Percentiles rank a stretch among this genome's conserved stretches.
Evolutionary conservation across 1,140 invertebrate species (phyloP).

Genomic region (Chironomus tepperi): DNA sequence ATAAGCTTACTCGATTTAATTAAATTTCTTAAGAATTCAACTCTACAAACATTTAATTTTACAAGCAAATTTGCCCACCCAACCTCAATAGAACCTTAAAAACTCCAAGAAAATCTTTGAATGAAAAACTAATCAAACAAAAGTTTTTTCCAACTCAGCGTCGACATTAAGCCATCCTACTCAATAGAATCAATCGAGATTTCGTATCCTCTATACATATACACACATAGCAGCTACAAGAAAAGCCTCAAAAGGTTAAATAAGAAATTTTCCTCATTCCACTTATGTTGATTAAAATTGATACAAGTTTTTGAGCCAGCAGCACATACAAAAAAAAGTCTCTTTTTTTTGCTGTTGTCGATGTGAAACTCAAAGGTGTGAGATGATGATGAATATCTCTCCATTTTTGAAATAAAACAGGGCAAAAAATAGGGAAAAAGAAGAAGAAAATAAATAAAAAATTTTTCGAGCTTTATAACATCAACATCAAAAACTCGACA

Average conservation of each 20-base stretch:
- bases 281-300: neutral
- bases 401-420: constrained; percentile 2
- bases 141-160: neutral
- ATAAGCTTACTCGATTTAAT: no score
- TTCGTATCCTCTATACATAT: neutral
- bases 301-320: neutral
- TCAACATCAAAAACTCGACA: neutral
- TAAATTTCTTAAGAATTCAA: no score
- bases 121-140: neutral
- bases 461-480: neutral
- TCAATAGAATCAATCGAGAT: neutral
- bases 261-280: neutral
- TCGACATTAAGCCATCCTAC: neutral
- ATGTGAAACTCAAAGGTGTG: neutral
- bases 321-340: neutral
- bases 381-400: constrained; percentile 13
- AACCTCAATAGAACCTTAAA: no score
- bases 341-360: neutral
- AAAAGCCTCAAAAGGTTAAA: constrained; percentile 18
- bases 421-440: neutral
- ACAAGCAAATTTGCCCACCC: no score
- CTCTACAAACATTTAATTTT: no score
- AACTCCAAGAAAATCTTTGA: neutral
- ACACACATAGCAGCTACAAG: neutral
- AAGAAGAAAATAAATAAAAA: no score